Conservation (phyloP, 2,113 vertebrate species). For the Phalacrocorax pelagicus region DNA sequence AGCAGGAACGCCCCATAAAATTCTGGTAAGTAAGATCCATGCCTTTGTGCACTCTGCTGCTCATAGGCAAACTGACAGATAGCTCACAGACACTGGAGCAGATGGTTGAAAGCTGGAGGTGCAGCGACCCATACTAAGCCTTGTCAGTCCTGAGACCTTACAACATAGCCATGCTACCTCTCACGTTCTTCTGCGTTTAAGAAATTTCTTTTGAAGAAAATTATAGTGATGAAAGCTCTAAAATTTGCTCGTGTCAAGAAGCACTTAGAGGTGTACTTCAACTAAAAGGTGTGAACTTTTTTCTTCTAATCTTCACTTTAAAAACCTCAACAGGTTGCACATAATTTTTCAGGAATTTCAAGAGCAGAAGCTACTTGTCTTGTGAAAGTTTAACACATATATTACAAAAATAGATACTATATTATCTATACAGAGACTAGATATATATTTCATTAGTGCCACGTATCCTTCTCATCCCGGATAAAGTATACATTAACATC, state of each 20-base stretch:
- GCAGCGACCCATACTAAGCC: neutral
- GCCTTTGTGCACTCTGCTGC: neutral
- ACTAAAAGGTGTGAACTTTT: neutral
- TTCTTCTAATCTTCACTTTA: neutral
- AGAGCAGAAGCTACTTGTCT: neutral
- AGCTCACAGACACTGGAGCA: neutral
- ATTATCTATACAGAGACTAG: neutral
- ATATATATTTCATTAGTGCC: neutral
- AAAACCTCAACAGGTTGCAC: neutral
- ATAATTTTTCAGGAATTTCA: neutral
- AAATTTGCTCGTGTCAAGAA: neutral
- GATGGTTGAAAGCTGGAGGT: neutral
- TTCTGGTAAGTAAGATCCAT: neutral
- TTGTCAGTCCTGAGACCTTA: neutral
- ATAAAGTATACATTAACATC: neutral
- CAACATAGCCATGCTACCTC: neutral
- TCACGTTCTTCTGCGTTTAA: neutral
- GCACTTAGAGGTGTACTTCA: neutral
- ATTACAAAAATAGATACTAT: neutral
- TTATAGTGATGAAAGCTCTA: neutral
- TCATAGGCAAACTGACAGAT: neutral
- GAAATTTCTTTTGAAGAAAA: neutral
- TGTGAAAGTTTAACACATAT: neutral
- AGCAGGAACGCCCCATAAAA: neutral
- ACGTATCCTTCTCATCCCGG: neutral